Base-by-base conservation (phyloP, 2,888 invertebrate species). In the Alcis repandata region DNA sequence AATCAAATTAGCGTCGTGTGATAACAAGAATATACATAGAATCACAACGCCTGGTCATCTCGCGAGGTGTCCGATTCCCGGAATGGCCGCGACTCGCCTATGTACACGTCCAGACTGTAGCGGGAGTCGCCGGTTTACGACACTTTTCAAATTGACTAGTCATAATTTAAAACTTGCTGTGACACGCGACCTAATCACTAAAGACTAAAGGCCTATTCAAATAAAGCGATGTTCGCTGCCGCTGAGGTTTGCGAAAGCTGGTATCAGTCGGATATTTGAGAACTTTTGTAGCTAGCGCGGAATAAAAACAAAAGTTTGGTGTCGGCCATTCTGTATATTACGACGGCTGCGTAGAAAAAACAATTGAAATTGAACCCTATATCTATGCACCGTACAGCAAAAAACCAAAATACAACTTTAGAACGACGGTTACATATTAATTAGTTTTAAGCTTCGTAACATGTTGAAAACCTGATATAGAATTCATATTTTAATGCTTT, bases 121-220 rank as follows among this genome's bases (percentile, higher is more conserved):
- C 49, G 15, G 71, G 63, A 63, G 69, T 69, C 73, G 76, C 74
- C 73, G 67, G 36, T 73, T 57, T 33, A 71, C 71, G 70, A 75
- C 67, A 70, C 67, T 71, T 73, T 70, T 70, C 67, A 72, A 83
- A 76, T 83, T 84, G 84, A 85, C 84, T 84, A 85, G 84, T 76
- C 75, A 72, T 73, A 68, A 71, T 75, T 72, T 73, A 51, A 33
- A 54, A 53, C 43, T 64, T 62, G 62, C 63, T 61, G 69, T 62
- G 65, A 60, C 20, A 58, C 63, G 61, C 63, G 68, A 43, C 63
- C 63, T 54, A 59, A 52, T 20, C n/a, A 20, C 51, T 51, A 51
- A 20, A n/a, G n/a, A n/a, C n/a, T 51, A 51, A 38, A 36, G 51
- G 51, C 6, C 19, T 36, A 9, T 51, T 51, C 51, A 38, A 20